Evolutionary conservation across 2,113 vertebrate species (phyloP), one percentile per base, ranked within the genome.

Genomic region (Serilophus lunatus): DNA sequence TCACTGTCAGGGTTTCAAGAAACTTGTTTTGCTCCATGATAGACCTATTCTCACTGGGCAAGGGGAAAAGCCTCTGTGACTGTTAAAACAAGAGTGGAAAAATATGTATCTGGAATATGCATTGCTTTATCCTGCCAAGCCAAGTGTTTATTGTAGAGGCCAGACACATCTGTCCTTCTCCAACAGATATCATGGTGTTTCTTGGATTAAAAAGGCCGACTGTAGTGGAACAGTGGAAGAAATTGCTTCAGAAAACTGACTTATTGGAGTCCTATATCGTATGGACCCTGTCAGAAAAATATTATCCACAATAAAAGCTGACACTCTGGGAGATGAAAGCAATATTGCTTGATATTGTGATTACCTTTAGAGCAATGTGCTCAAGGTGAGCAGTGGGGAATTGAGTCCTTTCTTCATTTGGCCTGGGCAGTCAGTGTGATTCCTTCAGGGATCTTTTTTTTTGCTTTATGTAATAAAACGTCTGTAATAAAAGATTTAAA

Each of bases 71-170:
- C 74, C 80, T n/a, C 33, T 93, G 92, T 76, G 97, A 66, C 84
- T 95, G 92, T 95, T 93, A 74, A 96, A 96, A 95, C 81, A 92
- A 96, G 95, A 94, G 91, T 96, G 96, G 93, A 95, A 96, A 96
- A 96, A 85, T 72, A 96, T 82, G 88, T 95, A 92, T 94, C 96
- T 97, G 97, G 96, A 97, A 96, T 95, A 96, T 61, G 89, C 93
- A 82, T 92, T 80, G 88, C 92, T 89, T 61, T 63, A 63, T 85
- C 71, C 94, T 97, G 97, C 96, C 95, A 97, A 97, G 87, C 56
- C 75, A 86, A 95, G 95, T 92, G 92, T 95, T 97, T 96, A 95
- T 95, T 95, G 95, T 95, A 93, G 91, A 96, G 90, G 81, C 93
- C 79, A 91, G 95, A 92, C 96, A 92, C 92, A 93, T 93, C 95